These are phyloP conservation scores for Dynastes tityus DNA, from an alignment of 2,888 invertebrate genomes.

Conservation along the genomic window DNA sequence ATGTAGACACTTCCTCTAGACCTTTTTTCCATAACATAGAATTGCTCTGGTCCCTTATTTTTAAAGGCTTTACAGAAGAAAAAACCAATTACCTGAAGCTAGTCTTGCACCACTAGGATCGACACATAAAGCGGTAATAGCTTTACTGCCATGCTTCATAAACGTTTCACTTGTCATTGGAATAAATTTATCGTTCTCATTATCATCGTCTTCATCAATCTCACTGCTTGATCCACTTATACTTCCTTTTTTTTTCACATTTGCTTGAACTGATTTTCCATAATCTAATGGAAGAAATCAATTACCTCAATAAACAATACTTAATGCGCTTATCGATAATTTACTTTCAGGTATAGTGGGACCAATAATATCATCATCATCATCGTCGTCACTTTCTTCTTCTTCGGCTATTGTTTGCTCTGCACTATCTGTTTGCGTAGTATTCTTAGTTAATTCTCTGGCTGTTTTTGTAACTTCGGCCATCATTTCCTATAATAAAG, in stretches of 20 bases:
- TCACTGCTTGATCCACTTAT: constrained; percentile 41
- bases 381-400: constrained; percentile 58
- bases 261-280: constrained; percentile 1
- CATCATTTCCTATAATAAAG: constrained; percentile 71
- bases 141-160: constrained; percentile 92
- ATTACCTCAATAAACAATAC: neutral
- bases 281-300: neutral
- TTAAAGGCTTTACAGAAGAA: no score
- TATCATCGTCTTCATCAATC: constrained; percentile 64
- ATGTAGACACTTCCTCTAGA: no score
- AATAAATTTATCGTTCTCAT: constrained; percentile 74
- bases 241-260: constrained; percentile 45
- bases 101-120: constrained; percentile 95
- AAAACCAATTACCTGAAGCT: constrained; percentile 65
- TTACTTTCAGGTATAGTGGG: constrained; percentile 73
- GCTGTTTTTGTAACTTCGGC: constrained; percentile 73
- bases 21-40: no score
- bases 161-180: constrained; percentile 85
- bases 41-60: no score
- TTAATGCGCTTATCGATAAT: neutral
- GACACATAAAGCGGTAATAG: constrained; percentile 90
- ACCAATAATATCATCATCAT: constrained; percentile 75
- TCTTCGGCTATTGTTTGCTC: constrained; percentile 59
- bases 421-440: constrained; percentile 61
- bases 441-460: constrained; percentile 69